Conservation (phyloP, 2,113 vertebrate genomes). For the Propithecus coquereli region DNA sequence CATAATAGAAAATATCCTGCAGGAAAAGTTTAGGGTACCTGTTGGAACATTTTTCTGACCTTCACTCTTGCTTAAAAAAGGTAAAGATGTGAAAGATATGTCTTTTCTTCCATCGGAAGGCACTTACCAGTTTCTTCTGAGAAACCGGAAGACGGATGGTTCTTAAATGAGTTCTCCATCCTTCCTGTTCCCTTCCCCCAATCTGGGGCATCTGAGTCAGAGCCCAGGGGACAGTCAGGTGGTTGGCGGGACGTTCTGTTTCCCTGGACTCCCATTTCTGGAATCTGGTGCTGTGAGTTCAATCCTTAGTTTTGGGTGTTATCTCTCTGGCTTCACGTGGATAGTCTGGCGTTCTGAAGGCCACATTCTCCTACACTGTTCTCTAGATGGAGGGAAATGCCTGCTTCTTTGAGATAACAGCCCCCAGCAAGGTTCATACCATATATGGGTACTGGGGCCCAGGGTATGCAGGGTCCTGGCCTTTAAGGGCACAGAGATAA, state of each 20-base stretch:
- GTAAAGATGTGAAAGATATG: background rate
- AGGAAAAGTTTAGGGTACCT: background rate
- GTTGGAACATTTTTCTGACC: background rate
- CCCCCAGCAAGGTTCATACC: background rate
- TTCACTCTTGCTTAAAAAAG: background rate
- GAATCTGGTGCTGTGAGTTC: background rate
- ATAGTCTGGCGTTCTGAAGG: background rate
- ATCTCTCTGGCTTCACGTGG: background rate
- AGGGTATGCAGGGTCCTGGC: background rate
- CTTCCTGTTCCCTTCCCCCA: background rate
- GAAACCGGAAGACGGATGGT: background rate
- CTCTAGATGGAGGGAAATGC: background rate
- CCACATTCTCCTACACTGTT: fast-evolving
- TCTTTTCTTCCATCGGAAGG: background rate
- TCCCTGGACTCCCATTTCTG: background rate
- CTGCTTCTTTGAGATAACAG: background rate
- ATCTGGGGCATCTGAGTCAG: background rate
- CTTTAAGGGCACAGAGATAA: background rate
- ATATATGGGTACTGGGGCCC: fast-evolving
- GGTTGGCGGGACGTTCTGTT: background rate
- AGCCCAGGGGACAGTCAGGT: background rate
- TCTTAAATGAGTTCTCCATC: background rate
- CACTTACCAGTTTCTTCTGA: background rate
- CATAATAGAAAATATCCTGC: background rate
- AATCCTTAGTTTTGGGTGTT: background rate